Conservation (phyloP, 2,113 vertebrate genomes). For the Ptilonorhynchus violaceus region DNA sequence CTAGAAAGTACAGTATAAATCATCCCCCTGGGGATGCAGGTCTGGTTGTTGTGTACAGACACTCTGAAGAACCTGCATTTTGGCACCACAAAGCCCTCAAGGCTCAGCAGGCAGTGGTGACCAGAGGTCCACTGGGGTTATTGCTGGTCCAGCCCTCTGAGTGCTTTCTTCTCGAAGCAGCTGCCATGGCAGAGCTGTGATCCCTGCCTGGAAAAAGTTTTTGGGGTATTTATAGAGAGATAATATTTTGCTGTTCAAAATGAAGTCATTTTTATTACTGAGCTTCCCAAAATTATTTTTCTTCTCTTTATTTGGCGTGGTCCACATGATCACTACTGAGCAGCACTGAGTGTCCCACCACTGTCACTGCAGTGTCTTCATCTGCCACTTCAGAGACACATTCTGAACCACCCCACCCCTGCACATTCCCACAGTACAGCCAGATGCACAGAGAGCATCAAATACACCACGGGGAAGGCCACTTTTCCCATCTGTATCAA, state of each 20-base stretch:
- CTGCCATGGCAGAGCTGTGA: accelerated
- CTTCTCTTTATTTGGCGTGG: neutral
- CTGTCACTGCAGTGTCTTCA: neutral
- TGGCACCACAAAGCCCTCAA: neutral
- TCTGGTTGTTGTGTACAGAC: neutral
- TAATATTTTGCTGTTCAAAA: neutral
- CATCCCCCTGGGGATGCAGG: neutral
- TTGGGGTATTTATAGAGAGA: neutral
- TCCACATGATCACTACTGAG: neutral
- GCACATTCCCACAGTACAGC: neutral
- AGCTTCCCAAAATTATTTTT: neutral
- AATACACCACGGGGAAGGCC: neutral
- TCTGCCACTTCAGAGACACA: neutral
- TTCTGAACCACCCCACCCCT: neutral
- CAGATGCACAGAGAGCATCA: neutral
- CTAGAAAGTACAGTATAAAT: neutral
- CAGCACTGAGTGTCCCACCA: neutral
- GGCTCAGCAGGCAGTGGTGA: neutral
- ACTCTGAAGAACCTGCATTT: neutral
- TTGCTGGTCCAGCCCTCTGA: neutral
- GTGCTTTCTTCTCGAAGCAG: neutral
- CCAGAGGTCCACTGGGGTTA: neutral
- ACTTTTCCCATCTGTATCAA: neutral
- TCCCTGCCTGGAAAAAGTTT: neutral
- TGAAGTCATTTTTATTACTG: accelerated